Conservation (phyloP, 1,140 invertebrate genomes). For the Drosophila triauraria region DNA sequence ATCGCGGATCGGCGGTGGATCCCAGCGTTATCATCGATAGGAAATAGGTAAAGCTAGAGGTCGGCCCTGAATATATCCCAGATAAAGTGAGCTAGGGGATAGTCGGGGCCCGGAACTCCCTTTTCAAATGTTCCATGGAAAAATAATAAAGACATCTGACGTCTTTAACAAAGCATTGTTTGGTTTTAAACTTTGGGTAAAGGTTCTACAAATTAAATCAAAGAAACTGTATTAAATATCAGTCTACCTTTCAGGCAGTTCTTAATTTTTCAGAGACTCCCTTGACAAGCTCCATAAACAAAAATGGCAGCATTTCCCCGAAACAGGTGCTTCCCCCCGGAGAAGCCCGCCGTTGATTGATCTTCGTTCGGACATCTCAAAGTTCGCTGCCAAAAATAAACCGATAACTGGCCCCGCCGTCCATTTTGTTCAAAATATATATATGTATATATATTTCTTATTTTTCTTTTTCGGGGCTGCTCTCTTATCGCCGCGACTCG, state of each 20-base stretch:
- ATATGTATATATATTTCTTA: neutral
- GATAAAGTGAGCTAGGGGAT: slow-evolving; percentile 22
- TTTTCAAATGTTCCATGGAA: neutral
- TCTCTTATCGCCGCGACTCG: slow-evolving; percentile 34
- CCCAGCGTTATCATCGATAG: slow-evolving; percentile 16
- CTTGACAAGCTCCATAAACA: neutral
- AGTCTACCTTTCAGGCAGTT: neutral
- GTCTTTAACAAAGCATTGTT: neutral
- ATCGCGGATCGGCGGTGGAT: slow-evolving; percentile 27
- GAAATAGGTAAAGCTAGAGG: slow-evolving; percentile 10
- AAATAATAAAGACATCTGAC: neutral
- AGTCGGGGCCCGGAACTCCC: slow-evolving; percentile 20
- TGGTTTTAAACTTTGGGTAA: neutral
- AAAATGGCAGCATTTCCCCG: neutral
- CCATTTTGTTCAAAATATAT: slow-evolving; percentile 6
- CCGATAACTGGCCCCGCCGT: slow-evolving; percentile 12
- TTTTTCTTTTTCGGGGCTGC: slow-evolving; percentile 20
- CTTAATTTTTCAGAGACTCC: neutral
- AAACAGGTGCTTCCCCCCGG: slow-evolving; percentile 7
- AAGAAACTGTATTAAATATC: neutral
- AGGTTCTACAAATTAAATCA: neutral
- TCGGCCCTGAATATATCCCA: slow-evolving; percentile 13
- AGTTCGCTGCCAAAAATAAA: slow-evolving; percentile 24
- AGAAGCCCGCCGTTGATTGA: slow-evolving; percentile 8
- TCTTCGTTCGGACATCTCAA: slow-evolving; percentile 45